Evolutionary conservation across 2,797 vertebrate genomes (phyloP), one percentile per base, ranked within the genome.

Genomic region (Apogon hyalosoma): DNA sequence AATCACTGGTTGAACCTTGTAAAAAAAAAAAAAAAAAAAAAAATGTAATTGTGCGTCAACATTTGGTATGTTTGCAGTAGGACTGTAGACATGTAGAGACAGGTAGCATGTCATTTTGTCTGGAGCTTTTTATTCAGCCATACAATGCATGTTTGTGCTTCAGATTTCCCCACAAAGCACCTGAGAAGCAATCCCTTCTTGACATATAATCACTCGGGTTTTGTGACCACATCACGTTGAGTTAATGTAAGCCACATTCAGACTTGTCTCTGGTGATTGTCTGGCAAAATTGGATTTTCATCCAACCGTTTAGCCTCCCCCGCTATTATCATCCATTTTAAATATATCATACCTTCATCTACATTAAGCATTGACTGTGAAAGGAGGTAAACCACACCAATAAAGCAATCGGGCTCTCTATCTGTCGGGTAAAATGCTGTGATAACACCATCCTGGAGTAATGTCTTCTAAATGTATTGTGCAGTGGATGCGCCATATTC

Each of bases 251-350:
- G 65, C 78, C 40, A 15, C 75, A 81, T 70, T 73, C 63, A 59
- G 73, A 49, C 83, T 70, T 56, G 77, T 89, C 88, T 87, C 79
- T 31, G 36, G 65, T 73, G 83, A 90, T 88, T 88, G 87, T 83
- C 74, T 51, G 73, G 70, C 69, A 81, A 90, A 91, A 91, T 92
- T 87, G 88, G 85, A 91, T 89, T 90, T 89, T 81, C 80, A 84
- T 82, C 70, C 84, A 80, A 80, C 73, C 80, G 68, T 88, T 89
- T 79, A 85, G 70, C 76, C 63, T 77, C 67, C 64, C 65, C 41
- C 40, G 10, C 81, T 72, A 83, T 89, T 80, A 87, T 84, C 57
- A 72, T 73, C 75, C 72, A 81, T 90, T 87, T 82, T 65, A 75
- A 63, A 86, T 76, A 84, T 73, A 77, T 77, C 80, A 84, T 79